Evolutionary conservation across 2,113 vertebrate species (phyloP).

Genomic region (Alexandromys fortis): DNA sequence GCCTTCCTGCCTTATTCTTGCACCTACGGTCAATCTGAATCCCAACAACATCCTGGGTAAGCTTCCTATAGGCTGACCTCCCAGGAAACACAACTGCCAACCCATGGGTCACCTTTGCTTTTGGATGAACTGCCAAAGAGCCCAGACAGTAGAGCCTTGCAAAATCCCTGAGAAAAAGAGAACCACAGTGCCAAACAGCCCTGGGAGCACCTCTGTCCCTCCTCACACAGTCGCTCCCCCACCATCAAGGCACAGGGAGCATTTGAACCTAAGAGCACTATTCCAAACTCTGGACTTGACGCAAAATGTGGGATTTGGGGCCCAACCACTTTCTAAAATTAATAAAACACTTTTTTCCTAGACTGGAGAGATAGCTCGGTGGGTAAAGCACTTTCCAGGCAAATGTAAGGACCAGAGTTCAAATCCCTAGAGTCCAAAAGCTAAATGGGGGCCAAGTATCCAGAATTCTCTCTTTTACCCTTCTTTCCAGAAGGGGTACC

Average conservation of each 20-base stretch:
- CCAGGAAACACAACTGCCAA: background rate
- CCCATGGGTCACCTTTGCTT: background rate
- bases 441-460: background rate
- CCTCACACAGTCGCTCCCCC: background rate
- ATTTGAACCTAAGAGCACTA: background rate
- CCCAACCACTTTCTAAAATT: background rate
- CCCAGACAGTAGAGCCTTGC: rapidly evolving
- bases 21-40: rapidly evolving
- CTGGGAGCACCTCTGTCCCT: rapidly evolving
- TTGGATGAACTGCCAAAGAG: rapidly evolving
- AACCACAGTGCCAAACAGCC: rapidly evolving
- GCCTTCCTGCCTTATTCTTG: background rate
- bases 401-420: background rate
- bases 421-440: background rate
- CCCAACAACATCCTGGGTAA: background rate
- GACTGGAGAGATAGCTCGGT: background rate
- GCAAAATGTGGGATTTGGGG: too few relatives aligned
- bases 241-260: rapidly evolving
- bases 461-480: background rate
- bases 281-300: background rate
- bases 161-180: rapidly evolving
- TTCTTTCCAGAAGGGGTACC: background rate
- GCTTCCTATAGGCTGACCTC: background rate
- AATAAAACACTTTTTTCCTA: background rate
- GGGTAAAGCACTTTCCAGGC: background rate